These are phyloP conservation scores for Platysteira castanea DNA, from an alignment of 2,113 vertebrate genomes.

Conservation along the genomic window DNA sequence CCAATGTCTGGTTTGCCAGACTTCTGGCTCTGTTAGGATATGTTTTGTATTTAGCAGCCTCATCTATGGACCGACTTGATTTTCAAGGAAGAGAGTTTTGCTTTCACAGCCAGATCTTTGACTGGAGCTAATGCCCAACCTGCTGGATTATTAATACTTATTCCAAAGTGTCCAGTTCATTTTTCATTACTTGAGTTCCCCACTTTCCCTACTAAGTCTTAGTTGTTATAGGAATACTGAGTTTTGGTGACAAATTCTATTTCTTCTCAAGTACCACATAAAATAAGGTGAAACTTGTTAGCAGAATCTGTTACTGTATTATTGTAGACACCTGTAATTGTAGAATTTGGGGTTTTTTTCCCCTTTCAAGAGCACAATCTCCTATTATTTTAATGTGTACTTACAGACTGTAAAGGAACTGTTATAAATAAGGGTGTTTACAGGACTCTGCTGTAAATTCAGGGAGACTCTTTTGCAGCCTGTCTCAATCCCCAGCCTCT, in stretches of 20 bases:
- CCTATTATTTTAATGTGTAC: not conserved
- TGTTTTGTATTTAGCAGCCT: not conserved
- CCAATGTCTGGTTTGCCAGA: not conserved
- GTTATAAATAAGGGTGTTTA: not conserved
- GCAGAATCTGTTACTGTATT: not conserved
- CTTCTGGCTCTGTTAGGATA: not conserved
- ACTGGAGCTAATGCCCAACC: not conserved
- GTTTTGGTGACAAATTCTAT: not conserved
- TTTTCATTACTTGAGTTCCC: not conserved
- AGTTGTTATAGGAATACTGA: not conserved
- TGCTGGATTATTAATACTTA: not conserved
- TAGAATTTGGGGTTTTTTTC: not conserved
- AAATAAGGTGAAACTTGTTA: not conserved
- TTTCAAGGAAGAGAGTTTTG: not conserved
- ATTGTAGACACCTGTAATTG: not conserved
- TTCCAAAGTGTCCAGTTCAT: not conserved
- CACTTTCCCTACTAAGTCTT: not conserved
- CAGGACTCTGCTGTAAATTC: not conserved
- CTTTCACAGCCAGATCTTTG: not conserved
- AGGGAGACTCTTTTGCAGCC: not conserved
- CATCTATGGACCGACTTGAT: not conserved
- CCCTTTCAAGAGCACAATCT: not conserved
- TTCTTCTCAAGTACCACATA: not conserved
- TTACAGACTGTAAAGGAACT: not conserved
- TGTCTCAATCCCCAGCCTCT: not conserved